Base-by-base conservation (phyloP, 2,797 vertebrate species). In the Poeciliopsis paucimaculata region DNA sequence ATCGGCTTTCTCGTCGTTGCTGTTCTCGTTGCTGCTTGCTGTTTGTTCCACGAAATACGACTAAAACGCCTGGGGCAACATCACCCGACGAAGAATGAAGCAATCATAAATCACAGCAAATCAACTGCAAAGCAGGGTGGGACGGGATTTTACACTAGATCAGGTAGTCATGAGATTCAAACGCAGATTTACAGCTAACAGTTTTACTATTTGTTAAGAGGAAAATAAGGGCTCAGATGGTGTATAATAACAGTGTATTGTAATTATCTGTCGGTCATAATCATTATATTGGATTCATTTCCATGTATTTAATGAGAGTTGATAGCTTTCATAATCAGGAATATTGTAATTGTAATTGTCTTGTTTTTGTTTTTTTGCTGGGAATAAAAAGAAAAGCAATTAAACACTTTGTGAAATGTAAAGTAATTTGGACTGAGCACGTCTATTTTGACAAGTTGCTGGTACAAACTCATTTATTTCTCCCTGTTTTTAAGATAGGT, bases 1-100 rank as follows among this genome's bases (percentile, higher is more conserved):
- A 41, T 91, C 70, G 88, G 84, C 66, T 76, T 91, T 1, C 57
- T 84, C 57, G 26, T 92, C 76, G 82, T 93, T 2, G 11, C 87
- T 6, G 8, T 92, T 74, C n/a, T 93, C 75, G 68, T 92, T 15
- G 5, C 82, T 0, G 60, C 77, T 31, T 90, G 81, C 81, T 62
- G 89, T 2, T 39, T 13, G 6, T 18, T 88, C 62, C 78, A 75
- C 83, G 36, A 89, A 55, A 90, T 76, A 73, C 51, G 0, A 28
- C 88, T 68, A 77, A 87, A 82, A 64, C 1, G 12, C 49, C 15
- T 75, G 46, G 55, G 5, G 20, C 83, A 76, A 82, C 15, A 20
- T 36, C 49, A 10, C 28, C 47, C 41, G 4, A 68, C 2, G 60
- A 57, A 79, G 39, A 71, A 43, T 8, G 18, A 41, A 73, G 46